phyloP scores from a whole-genome alignment of 2,888 invertebrate genomes.

The Mythimna vitellina region DNA sequence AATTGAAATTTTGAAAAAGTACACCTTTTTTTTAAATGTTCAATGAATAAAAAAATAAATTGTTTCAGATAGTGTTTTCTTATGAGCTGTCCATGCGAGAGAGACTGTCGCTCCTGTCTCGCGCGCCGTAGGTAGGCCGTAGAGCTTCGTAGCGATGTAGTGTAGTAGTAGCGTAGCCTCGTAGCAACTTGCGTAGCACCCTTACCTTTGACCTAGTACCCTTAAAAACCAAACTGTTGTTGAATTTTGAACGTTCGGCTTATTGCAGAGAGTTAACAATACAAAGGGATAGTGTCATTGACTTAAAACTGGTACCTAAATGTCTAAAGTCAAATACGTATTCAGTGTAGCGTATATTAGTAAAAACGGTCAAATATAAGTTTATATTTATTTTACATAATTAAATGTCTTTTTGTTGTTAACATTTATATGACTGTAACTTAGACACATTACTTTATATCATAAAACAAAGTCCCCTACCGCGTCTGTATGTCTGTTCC shows the following conservation, averaged over 20 bases:
- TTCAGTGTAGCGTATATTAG: too few species aligned
- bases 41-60: conserved; percentile 12
- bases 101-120: conserved; percentile 62
- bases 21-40: neutral
- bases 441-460: too few species aligned
- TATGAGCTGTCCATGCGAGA: conserved; percentile 73
- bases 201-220: conserved; percentile 15
- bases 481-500: too few species aligned
- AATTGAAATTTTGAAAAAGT: neutral
- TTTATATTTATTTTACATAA: neutral
- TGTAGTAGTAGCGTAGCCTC: conserved; percentile 63
- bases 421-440: neutral
- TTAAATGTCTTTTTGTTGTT: neutral
- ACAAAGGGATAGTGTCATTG: neutral
- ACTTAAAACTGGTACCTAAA: too few species aligned
- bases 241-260: neutral
- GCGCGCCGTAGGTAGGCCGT: conserved; percentile 69
- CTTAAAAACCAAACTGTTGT: neutral
- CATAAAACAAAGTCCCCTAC: too few species aligned
- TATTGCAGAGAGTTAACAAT: neutral
- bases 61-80: conserved; percentile 61
- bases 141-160: conserved; percentile 64
- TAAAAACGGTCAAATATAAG: neutral
- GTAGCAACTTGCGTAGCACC: conserved; percentile 58
- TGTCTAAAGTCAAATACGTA: too few species aligned